These are phyloP conservation scores for Anarhynchus alexandrinus DNA, from an alignment of 2,113 vertebrate species.

Conservation along the genomic window DNA sequence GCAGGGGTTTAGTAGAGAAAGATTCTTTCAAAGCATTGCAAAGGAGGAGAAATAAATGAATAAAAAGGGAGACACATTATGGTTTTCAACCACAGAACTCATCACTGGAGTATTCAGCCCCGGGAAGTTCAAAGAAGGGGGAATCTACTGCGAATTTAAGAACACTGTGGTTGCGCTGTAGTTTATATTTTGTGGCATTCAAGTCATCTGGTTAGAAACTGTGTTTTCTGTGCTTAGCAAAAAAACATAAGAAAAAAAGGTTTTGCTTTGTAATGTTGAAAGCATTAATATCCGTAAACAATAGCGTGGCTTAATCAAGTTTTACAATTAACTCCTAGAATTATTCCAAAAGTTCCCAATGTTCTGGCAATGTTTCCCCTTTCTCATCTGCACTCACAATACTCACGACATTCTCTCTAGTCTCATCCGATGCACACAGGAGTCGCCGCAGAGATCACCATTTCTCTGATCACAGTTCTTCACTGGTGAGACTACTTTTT, in stretches of 20 bases:
- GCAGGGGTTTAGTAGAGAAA: background rate
- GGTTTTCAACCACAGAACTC: background rate
- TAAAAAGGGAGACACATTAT: background rate
- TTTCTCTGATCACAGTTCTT: background rate
- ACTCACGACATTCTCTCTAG: rapidly evolving
- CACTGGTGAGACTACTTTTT: background rate
- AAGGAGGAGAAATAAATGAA: background rate
- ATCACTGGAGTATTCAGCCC: background rate
- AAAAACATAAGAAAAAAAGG: background rate
- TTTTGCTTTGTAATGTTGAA: conserved; percentile 27
- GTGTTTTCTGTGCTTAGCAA: background rate
- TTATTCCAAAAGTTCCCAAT: background rate
- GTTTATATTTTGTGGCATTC: conserved; percentile 3
- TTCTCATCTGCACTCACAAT: background rate
- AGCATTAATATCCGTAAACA: conserved; percentile 9
- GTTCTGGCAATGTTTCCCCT: background rate
- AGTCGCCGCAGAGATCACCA: rapidly evolving
- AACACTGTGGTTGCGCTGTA: background rate
- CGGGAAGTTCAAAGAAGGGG: background rate
- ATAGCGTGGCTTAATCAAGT: conserved; percentile 46
- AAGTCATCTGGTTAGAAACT: conserved; percentile 12
- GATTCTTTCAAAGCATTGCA: background rate
- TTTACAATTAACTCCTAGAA: conserved; percentile 21
- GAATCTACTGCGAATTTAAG: background rate
- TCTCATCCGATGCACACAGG: background rate